Percentiles rank a stretch among this genome's conserved stretches.
These are phyloP conservation scores for Acropora yongei DNA, from an alignment of 64 coral and sea anemone species.

Conservation along the genomic window DNA sequence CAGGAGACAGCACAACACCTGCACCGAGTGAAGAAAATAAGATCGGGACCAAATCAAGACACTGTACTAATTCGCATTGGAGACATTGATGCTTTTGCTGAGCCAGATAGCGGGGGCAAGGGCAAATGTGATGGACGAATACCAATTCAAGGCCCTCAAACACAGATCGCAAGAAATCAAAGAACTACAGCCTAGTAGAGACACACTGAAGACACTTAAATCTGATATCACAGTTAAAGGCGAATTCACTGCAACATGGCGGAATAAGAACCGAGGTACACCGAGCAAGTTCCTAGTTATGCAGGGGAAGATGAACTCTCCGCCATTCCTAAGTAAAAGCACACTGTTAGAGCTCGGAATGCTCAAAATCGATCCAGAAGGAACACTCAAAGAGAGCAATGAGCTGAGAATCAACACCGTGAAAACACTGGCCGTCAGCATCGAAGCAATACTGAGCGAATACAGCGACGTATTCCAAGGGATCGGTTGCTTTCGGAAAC, in stretches of 20 bases:
- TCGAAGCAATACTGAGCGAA: neutral
- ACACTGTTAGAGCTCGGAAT: too few species aligned
- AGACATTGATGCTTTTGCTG: slow-evolving; percentile 53
- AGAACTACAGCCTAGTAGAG: neutral
- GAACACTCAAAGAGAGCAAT: slow-evolving; percentile 28
- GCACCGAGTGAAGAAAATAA: too few species aligned
- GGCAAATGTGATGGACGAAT: too few species aligned
- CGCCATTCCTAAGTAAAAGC: too few species aligned
- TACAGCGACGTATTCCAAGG: neutral
- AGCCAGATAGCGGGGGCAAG: slow-evolving; percentile 29
- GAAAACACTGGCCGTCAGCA: neutral
- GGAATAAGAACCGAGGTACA: slow-evolving; percentile 37
- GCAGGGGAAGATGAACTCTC: neutral
- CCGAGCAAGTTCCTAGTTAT: slow-evolving; percentile 36
- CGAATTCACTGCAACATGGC: neutral
- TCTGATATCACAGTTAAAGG: too few species aligned
- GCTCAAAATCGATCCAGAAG: too few species aligned
- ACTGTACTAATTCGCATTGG: slow-evolving; percentile 42
- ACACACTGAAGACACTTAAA: too few species aligned
- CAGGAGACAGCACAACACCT: too few species aligned
- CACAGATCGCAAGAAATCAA: neutral
- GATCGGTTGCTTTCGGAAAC: neutral
- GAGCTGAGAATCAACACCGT: slow-evolving; percentile 29
- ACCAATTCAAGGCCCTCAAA: too few species aligned
- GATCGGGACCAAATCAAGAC: slow-evolving; percentile 3